These are phyloP conservation scores for Panthera leo DNA, from an alignment of 2,113 vertebrate species.

Conservation along the genomic window DNA sequence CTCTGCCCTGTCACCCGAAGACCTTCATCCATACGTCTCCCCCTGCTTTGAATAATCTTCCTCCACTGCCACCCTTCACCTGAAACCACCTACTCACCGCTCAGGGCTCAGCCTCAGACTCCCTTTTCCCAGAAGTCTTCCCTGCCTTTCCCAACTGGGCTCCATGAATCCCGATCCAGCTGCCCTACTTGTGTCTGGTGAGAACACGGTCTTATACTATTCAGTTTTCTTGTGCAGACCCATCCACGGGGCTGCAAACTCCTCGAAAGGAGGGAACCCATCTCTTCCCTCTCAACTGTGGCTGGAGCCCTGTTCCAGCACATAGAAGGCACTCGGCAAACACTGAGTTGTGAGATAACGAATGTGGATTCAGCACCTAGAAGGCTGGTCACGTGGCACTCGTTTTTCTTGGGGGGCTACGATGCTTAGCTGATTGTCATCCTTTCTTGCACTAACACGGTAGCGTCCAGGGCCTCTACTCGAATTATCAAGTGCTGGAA, in stretches of 20 bases:
- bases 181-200: neutral
- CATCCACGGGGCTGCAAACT: neutral
- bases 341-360: neutral
- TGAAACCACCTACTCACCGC: neutral
- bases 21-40: neutral
- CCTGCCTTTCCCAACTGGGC: neutral
- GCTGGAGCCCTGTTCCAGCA: neutral
- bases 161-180: neutral
- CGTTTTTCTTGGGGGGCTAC: neutral
- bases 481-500: neutral
- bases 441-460: neutral
- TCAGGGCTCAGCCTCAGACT: neutral
- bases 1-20: neutral
- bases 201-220: neutral
- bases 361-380: neutral
- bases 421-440: neutral
- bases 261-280: neutral
- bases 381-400: neutral
- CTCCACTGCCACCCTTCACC: neutral
- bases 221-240: neutral
- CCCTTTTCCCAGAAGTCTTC: neutral
- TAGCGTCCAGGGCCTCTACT: neutral
- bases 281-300: neutral
- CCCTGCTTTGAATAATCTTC: neutral
- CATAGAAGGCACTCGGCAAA: neutral